Base-by-base conservation (phyloP, 2,797 vertebrate genomes). In the Rhynchotus rufescens region DNA sequence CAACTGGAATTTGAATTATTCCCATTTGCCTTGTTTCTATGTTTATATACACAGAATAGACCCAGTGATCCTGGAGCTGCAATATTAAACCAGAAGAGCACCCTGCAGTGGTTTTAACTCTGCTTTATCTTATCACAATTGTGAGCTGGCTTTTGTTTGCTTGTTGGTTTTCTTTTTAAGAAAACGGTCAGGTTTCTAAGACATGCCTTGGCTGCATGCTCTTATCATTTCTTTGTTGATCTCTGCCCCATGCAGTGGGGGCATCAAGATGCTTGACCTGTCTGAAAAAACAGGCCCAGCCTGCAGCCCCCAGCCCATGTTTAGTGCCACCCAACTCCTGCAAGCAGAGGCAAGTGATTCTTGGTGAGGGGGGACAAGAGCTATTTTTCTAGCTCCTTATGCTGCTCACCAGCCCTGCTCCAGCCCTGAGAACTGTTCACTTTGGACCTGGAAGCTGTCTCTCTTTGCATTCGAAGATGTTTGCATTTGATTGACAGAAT, bases 401-500 rank as follows among this genome's bases (percentile, higher is more conserved):
- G 76, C 86, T 49, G 13, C 73, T 60, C 86, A 64, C 72, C 66
- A 57, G 30, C 77, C 51, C 26, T 62, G 30, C 84, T 66, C 79
- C 67, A 54, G n/a, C 72, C 57, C 26, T 56, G 32, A 28, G 49
- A 79, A 80, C 79, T 60, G 22, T 28, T 71, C 28, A 1, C 2
- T 62, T 52, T 19, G 52, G 32, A 10, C 49, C 45, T 28, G 51
- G 36, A 42, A 84, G n/a, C 25, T 7, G 42, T 32, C 44, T 84
- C 7, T 64, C 45, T n/a, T 40, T 17, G 36, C 44, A 4, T 16
- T n/a, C 36, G 28, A 30, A 59, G 77, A 2, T 61, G 20, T 47
- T 26, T 51, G 44, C 17, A 0, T 19, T 67, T 79, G 94, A 93
- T 40, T 80, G 96, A 73, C 88, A 84, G 92, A 61, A 66, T 66